These are phyloP conservation scores for Rhizoglyphus robini DNA, from an alignment of 1,140 invertebrate genomes.

Conservation along the genomic window DNA sequence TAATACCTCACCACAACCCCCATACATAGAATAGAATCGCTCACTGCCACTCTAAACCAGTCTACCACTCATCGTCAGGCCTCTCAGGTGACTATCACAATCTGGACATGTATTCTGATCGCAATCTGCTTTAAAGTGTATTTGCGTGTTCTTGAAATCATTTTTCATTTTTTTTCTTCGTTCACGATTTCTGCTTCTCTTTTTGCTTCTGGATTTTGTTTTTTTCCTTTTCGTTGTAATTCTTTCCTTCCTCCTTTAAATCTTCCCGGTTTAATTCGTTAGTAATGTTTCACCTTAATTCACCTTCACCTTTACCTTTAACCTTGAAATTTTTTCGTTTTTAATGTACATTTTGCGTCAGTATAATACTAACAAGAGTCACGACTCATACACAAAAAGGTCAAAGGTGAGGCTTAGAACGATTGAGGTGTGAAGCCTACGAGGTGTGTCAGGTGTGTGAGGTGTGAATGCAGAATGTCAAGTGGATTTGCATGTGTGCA, in stretches of 20 bases:
- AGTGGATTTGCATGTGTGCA: no score
- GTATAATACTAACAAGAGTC: background rate
- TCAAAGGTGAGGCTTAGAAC: background rate
- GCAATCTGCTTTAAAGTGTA: no score
- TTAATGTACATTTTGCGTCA: background rate
- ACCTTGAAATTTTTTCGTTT: background rate
- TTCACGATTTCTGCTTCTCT: background rate
- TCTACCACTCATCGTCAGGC: no score
- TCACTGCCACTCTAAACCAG: no score
- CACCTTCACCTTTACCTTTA: background rate
- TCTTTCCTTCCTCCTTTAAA: background rate
- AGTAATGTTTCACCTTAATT: background rate
- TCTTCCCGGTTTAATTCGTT: background rate
- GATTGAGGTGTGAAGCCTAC: background rate
- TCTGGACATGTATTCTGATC: no score
- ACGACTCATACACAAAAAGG: background rate
- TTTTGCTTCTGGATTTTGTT: background rate
- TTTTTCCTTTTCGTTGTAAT: background rate
- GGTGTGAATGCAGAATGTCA: background rate
- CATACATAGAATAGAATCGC: no score
- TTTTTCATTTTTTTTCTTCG: no score
- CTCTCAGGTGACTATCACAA: no score
- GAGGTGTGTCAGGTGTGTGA: background rate
- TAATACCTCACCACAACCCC: no score
- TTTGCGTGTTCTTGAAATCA: no score